These are phyloP conservation scores for Todiramphus saurophagus DNA, from an alignment of 2,113 vertebrate genomes.

Conservation along the genomic window DNA sequence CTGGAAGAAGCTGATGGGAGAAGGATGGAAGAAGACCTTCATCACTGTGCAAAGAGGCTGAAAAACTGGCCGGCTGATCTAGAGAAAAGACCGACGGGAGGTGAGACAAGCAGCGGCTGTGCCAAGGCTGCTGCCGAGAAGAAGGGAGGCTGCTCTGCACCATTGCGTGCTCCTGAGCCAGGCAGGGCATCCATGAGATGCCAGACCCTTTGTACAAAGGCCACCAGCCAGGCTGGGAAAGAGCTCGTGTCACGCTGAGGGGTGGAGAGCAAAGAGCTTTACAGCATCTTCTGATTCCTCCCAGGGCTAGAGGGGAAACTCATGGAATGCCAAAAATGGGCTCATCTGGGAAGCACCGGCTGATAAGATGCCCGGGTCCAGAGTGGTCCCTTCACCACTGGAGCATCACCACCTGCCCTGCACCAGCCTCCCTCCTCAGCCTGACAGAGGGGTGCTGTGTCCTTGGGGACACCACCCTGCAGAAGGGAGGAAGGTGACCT, in stretches of 20 bases:
- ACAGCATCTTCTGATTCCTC: background rate
- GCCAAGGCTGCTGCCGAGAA: background rate
- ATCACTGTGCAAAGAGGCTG: background rate
- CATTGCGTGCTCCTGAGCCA: accelerated
- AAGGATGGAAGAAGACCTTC: background rate
- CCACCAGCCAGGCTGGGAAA: background rate
- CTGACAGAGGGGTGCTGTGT: background rate
- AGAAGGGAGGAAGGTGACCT: background rate
- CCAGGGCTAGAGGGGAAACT: background rate
- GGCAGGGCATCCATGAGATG: background rate
- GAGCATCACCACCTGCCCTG: background rate
- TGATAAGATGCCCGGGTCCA: accelerated
- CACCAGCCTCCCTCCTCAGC: background rate
- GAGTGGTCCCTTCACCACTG: accelerated
- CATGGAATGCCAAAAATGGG: accelerated
- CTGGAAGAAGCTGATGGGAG: background rate
- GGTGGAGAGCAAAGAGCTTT: background rate
- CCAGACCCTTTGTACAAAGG: background rate
- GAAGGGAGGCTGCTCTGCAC: background rate
- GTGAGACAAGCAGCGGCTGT: too few relatives aligned
- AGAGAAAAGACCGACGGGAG: background rate
- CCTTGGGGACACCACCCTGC: background rate
- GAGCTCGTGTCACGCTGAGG: accelerated
- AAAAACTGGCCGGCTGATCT: background rate
- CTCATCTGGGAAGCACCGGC: background rate